phyloP scores from a whole-genome alignment of 2,797 vertebrate genomes.

The Hybognathus amarus region DNA sequence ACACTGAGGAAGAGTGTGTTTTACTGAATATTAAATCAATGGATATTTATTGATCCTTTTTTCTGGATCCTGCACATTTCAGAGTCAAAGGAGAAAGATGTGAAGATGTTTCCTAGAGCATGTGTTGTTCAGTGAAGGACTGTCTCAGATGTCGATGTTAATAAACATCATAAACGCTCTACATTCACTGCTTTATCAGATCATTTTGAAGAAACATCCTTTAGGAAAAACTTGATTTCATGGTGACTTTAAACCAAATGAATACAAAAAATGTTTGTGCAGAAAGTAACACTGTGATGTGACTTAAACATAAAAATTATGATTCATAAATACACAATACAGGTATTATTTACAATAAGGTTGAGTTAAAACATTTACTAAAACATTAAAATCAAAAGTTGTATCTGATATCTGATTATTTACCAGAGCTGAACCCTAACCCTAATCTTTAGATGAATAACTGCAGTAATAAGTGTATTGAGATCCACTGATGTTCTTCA shows the following conservation, averaged over 20 bases:
- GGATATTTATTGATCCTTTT: conserved; percentile 40
- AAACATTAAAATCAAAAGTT: no score
- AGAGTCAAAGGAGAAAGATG: conserved; percentile 71
- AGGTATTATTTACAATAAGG: no score
- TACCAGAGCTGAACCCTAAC: no score
- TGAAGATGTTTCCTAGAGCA: conserved; percentile 11
- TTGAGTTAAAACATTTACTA: not conserved
- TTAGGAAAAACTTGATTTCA: no score
- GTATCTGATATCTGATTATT: not conserved
- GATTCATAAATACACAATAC: not conserved
- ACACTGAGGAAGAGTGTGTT: not conserved
- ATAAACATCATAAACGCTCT: conserved; percentile 14
- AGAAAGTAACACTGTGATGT: no score
- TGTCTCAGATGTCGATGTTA: conserved; percentile 20
- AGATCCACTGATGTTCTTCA: not conserved
- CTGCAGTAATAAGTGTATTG: no score
- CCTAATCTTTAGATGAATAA: no score
- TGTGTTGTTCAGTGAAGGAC: conserved; percentile 25
- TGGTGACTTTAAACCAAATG: no score
- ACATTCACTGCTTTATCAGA: no score
- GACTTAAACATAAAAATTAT: not conserved
- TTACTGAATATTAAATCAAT: conserved; percentile 11
- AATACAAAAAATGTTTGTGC: no score
- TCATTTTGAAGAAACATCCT: no score
- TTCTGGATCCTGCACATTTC: conserved; percentile 81